phyloP scores from a whole-genome alignment of 2,888 invertebrate genomes.

The Metallyticus violacea region DNA sequence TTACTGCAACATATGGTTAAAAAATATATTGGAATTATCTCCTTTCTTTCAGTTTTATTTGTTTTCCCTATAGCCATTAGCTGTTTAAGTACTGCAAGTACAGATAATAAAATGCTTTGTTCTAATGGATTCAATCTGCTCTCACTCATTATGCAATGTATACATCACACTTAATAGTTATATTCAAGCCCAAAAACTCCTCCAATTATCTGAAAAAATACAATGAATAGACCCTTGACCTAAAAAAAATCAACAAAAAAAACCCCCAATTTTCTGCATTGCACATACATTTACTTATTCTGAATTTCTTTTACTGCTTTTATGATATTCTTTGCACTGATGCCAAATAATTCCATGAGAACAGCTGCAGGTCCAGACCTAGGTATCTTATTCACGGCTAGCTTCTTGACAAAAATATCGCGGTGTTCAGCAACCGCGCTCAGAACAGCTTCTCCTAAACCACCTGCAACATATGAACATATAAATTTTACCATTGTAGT shows the following conservation, averaged over 20 bases:
- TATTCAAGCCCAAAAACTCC: background rate
- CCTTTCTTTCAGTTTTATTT: no score
- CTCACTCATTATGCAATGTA: background rate
- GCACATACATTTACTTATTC: background rate
- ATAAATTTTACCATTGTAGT: background rate
- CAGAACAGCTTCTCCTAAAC: conserved; percentile 92
- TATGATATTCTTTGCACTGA: conserved; percentile 77
- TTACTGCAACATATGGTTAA: background rate
- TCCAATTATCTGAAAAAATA: background rate
- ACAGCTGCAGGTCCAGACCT: conserved; percentile 88
- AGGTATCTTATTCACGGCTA: conserved; percentile 81
- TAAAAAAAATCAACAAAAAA: background rate
- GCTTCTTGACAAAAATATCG: conserved; percentile 68
- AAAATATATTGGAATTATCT: background rate
- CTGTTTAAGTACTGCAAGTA: background rate
- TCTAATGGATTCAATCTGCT: background rate
- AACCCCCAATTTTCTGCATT: no score
- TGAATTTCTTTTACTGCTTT: conserved; percentile 62
- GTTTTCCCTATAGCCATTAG: no score
- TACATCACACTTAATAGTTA: background rate
- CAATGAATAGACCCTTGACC: background rate
- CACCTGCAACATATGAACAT: conserved; percentile 57
- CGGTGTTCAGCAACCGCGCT: conserved; percentile 72
- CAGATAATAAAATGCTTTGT: background rate
- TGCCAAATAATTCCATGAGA: conserved; percentile 84